These are phyloP conservation scores for Iguana delicatissima DNA, from an alignment of 2,797 vertebrate species.

Conservation along the genomic window DNA sequence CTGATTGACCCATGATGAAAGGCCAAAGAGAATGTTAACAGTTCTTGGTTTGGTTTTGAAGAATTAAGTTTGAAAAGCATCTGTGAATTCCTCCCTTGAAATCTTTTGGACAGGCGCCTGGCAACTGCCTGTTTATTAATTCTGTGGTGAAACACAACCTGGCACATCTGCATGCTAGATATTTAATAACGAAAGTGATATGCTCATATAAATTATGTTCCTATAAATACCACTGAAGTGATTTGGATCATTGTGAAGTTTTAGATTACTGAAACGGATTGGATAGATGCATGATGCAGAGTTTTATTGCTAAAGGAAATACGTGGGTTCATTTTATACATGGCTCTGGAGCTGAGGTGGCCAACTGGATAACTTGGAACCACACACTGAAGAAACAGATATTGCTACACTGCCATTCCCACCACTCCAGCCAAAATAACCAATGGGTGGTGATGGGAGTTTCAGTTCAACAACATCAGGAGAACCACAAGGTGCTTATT, in stretches of 20 bases:
- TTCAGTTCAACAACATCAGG: neutral
- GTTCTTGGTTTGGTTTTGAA: neutral
- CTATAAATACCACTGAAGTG: neutral
- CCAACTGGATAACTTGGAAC: no score
- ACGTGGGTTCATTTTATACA: neutral
- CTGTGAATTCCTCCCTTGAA: neutral
- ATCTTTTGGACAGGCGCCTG: neutral
- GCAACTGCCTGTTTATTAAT: neutral
- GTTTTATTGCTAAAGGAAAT: neutral
- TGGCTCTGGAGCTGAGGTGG: no score
- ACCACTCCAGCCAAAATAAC: neutral
- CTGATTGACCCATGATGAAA: constrained; percentile 20
- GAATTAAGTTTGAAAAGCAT: neutral
- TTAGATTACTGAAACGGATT: neutral
- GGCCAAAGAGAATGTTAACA: constrained; percentile 4
- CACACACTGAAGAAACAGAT: neutral
- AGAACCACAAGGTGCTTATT: neutral
- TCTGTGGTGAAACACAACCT: neutral
- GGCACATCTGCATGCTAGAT: neutral
- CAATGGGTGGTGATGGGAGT: neutral
- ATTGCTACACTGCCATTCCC: neutral
- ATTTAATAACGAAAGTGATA: neutral
- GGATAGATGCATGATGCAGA: neutral
- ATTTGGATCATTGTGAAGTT: neutral
- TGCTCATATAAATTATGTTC: neutral